These are phyloP conservation scores for Grammomys dolichurus DNA, from an alignment of 2,113 vertebrate genomes.

Conservation along the genomic window DNA sequence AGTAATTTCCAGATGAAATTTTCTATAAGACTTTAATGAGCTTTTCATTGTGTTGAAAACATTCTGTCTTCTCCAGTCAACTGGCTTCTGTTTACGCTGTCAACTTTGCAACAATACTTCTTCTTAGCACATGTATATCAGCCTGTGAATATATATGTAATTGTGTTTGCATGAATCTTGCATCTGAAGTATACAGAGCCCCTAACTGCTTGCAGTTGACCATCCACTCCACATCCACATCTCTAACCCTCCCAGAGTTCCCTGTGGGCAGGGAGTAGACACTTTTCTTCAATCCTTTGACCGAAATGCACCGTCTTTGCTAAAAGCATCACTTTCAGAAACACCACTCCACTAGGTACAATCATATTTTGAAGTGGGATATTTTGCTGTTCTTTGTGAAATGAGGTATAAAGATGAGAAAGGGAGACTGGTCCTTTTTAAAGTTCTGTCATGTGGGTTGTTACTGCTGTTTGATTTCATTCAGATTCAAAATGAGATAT, in stretches of 20 bases:
- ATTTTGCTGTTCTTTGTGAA: neutral
- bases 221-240: accelerated
- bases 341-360: too few species aligned
- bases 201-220: neutral
- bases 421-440: neutral
- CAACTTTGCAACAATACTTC: neutral
- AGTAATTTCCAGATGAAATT: slow-evolving; percentile 44
- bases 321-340: neutral
- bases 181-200: neutral
- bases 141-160: accelerated
- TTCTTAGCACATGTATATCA: neutral
- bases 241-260: neutral
- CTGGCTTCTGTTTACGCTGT: neutral
- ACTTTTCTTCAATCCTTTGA: neutral
- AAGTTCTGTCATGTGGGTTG: neutral
- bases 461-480: neutral
- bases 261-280: neutral
- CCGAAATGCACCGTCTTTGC: neutral
- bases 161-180: neutral
- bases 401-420: neutral
- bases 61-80: neutral
- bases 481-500: neutral
- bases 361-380: neutral
- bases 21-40: neutral
- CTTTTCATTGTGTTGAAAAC: neutral